These are phyloP conservation scores for Archegozetes longisetosus DNA, from an alignment of 1,140 invertebrate species.

Conservation along the genomic window DNA sequence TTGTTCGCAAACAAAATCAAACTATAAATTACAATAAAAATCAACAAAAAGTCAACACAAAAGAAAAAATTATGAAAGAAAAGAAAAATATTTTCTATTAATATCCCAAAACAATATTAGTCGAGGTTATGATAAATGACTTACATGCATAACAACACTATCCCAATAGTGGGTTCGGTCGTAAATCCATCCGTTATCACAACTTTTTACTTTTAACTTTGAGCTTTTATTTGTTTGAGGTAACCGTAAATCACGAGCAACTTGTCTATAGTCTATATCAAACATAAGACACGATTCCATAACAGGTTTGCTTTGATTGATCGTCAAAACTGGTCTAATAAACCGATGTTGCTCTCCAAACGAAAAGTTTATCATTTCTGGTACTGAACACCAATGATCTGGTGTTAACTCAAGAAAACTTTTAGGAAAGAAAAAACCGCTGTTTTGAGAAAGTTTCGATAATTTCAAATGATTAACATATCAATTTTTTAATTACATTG, in stretches of 20 bases:
- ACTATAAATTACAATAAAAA: too few species aligned
- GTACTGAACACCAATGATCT: slow-evolving; percentile 11
- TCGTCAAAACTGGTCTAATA: slow-evolving; percentile 1
- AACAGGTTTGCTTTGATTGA: background rate
- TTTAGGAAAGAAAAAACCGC: background rate
- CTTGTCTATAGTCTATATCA: slow-evolving; percentile 9
- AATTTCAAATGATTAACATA: background rate
- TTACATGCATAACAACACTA: slow-evolving; percentile 12
- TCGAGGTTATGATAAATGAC: too few species aligned
- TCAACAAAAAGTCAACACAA: too few species aligned
- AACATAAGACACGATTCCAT: slow-evolving; percentile 4
- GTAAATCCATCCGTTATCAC: slow-evolving; percentile 4
- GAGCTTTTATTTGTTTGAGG: background rate
- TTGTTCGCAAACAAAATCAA: background rate
- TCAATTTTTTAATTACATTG: background rate
- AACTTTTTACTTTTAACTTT: background rate
- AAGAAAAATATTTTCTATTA: too few species aligned
- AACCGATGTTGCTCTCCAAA: slow-evolving; percentile 10
- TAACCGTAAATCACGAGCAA: background rate
- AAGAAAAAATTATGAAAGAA: too few species aligned
- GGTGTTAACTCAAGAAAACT: background rate
- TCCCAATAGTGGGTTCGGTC: background rate
- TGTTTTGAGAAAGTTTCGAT: background rate
- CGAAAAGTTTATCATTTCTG: slow-evolving; percentile 7
- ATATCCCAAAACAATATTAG: too few species aligned